phyloP scores from a whole-genome alignment of 2,888 invertebrate species.

The Tetragonisca angustula region DNA sequence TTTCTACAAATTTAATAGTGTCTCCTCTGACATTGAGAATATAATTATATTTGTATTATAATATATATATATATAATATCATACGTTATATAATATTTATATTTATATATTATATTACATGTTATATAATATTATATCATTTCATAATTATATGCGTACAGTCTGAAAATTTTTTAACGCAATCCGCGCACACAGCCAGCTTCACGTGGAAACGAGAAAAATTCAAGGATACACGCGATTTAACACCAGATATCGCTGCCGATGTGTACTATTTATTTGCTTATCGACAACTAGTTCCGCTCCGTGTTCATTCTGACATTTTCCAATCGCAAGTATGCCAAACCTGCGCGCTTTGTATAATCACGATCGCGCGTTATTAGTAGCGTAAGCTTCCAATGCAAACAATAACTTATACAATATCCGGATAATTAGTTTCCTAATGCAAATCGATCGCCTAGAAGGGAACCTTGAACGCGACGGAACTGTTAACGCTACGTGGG shows the following conservation, averaged over 20 bases:
- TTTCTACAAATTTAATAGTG: too few relatives aligned
- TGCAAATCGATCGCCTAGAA: constrained; percentile 54
- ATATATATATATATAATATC: too few relatives aligned
- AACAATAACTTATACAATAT: constrained; percentile 72
- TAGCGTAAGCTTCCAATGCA: constrained; percentile 68
- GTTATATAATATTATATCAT: too few relatives aligned
- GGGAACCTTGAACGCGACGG: constrained; percentile 54
- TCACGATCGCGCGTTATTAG: background rate
- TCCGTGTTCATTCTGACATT: constrained; percentile 21
- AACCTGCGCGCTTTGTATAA: background rate
- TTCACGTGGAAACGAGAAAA: constrained; percentile 12
- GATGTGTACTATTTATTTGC: constrained; percentile 5
- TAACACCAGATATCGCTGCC: constrained; percentile 5
- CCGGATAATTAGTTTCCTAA: constrained; percentile 76
- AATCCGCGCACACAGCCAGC: background rate
- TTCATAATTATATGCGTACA: background rate
- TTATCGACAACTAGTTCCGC: constrained; percentile 24
- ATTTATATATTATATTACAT: too few relatives aligned
- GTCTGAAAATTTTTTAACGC: background rate
- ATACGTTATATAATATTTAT: too few relatives aligned
- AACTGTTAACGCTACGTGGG: constrained; percentile 49
- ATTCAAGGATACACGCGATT: constrained; percentile 19
- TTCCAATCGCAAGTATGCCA: background rate
- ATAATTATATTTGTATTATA: too few relatives aligned
- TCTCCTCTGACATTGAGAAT: too few relatives aligned